Base-by-base conservation (phyloP, 2,888 invertebrate genomes). In the Microctonus aethiopoides region DNA sequence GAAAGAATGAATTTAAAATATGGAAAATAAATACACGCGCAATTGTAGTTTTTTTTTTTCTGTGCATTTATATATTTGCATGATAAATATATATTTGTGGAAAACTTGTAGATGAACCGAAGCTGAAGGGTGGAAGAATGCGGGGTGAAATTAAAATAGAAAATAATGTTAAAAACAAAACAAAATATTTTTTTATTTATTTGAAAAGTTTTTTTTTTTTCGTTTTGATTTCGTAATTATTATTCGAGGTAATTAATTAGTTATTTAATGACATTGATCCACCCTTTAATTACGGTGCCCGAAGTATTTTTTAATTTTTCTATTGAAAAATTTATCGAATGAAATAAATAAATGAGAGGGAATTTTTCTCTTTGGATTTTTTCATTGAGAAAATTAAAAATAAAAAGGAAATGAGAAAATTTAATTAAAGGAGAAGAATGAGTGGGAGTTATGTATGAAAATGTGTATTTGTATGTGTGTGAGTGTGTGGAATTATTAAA, bases 391-490 rank as follows among this genome's bases (percentile, higher is more conserved):
- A 29, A 29, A 29, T 5, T 29, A 29, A 29, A 29, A 29, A 29
- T 29, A 7, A 29, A 7, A 29, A 7, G 7, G 29, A 29, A 29
- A 29, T 7, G 5, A 29, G 29, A 29, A 29, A 7, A 29, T 5
- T 7, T 29, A 29, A 29, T 3, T 5, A 29, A 29, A 29, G 7
- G 7, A 29, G 7, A 29, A 29, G 7, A 29, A 29, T 7, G n/a
- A n/a, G 4, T 16, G 46, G 16, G 67, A 51, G 36, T 39, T 36
- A 66, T 64, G 51, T 32, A 66, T 41, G 54, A n/a, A 59, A 67
- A 32, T 36, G 67, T 73, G 66, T 61, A 62, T 71, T 61, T 64
- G 74, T 72, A 61, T 75, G 77, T 74, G 74, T 77, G 77, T 68
- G n/a, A n/a, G 57, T 76, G 70, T 16, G 16, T 46, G 16, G 6